phyloP scores from a whole-genome alignment of 2,888 invertebrate species.

The Andrena fulva region DNA sequence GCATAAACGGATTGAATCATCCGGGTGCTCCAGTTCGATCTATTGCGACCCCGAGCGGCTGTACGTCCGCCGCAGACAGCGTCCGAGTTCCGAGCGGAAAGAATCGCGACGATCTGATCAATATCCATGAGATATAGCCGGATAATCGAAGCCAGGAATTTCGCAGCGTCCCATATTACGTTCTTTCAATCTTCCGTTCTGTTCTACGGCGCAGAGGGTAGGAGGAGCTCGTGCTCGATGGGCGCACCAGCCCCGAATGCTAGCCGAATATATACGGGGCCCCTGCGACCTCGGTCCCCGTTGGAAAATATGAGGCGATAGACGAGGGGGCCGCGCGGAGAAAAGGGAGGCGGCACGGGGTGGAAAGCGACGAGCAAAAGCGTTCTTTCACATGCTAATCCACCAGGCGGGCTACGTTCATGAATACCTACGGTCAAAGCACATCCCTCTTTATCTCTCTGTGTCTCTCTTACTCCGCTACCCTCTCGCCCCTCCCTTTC shows the following conservation, averaged over 20 bases:
- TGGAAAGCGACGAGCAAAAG: constrained; percentile 79
- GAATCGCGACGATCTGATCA: constrained; percentile 44
- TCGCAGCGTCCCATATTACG: constrained; percentile 41
- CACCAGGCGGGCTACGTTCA: constrained; percentile 80
- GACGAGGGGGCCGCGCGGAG: constrained; percentile 52
- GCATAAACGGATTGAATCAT: constrained; percentile 16
- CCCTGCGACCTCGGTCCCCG: constrained; percentile 50
- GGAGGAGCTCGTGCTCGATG: constrained; percentile 17
- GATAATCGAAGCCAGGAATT: constrained; percentile 57
- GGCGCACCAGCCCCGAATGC: constrained; percentile 39
- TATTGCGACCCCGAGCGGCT: too few species aligned
- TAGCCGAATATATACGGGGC: constrained; percentile 57
- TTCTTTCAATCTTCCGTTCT: constrained; percentile 20
- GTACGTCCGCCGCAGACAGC: background rate
- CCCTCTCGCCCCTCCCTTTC: constrained; percentile 1
- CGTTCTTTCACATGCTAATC: constrained; percentile 84
- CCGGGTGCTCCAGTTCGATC: constrained; percentile 5
- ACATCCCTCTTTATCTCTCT: constrained; percentile 65
- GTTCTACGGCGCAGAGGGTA: background rate
- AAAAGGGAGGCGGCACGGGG: constrained; percentile 60
- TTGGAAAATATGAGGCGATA: constrained; percentile 70
- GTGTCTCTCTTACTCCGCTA: constrained; percentile 30
- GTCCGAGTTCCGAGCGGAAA: constrained; percentile 17
- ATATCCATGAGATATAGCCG: constrained; percentile 46
- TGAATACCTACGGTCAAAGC: constrained; percentile 84